A percentile compares a stretch with the other conserved stretches of the same genome.
Evolutionary conservation across 2,113 vertebrate species (phyloP).

Genomic region (Nyctibius bracteatus): DNA sequence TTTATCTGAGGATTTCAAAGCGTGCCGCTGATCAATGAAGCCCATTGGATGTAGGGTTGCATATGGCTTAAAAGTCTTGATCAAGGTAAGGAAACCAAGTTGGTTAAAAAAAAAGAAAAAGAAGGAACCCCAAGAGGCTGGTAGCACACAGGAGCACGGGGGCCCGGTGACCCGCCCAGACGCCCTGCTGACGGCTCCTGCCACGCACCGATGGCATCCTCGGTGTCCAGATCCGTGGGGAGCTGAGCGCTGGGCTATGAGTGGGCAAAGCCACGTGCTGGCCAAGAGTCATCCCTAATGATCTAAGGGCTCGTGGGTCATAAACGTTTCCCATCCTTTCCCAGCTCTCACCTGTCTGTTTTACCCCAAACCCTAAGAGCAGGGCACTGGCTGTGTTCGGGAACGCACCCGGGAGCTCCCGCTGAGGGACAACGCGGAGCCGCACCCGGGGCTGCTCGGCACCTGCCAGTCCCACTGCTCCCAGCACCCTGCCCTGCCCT

Average conservation of each 20-base stretch:
- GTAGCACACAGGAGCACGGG: not conserved
- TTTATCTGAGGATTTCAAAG: not conserved
- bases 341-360: not conserved
- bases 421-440: rapidly evolving
- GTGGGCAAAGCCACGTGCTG: rapidly evolving
- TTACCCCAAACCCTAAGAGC: rapidly evolving
- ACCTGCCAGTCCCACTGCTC: not conserved
- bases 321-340: rapidly evolving
- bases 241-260: not conserved
- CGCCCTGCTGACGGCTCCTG: rapidly evolving
- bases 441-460: not conserved
- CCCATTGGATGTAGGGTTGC: rapidly evolving
- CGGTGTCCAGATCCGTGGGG: rapidly evolving
- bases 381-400: not conserved
- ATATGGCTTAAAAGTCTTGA: not conserved
- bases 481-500: not conserved
- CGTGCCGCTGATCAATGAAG: not conserved
- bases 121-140: not conserved
- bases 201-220: rapidly evolving
- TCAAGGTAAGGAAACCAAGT: not conserved
- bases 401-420: rapidly evolving
- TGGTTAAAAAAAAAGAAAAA: not conserved
- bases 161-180: not conserved
- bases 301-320: not conserved
- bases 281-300: rapidly evolving